These are phyloP conservation scores for Drosophila obscura DNA, from an alignment of 1,140 invertebrate species.

Conservation along the genomic window DNA sequence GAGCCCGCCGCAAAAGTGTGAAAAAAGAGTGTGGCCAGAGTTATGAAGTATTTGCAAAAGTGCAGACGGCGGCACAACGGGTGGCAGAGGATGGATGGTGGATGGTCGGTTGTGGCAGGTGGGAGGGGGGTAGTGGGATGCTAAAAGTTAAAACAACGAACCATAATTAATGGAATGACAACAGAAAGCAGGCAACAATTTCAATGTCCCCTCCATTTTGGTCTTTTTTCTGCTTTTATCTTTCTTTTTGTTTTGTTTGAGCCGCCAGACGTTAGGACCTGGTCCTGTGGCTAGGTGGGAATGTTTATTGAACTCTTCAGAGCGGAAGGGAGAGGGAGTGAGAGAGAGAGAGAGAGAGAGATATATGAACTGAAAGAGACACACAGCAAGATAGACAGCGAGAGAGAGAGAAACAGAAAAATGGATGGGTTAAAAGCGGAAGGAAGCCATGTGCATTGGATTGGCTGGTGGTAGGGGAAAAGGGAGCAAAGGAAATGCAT, in stretches of 20 bases:
- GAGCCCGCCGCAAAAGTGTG: background rate
- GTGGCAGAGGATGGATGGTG: background rate
- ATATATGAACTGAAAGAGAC: conserved; percentile 1
- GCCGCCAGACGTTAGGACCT: conserved; percentile 9
- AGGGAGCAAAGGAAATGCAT: conserved; percentile 64
- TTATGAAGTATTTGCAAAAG: conserved; percentile 73
- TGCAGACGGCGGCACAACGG: conserved; percentile 68
- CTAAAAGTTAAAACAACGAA: conserved; percentile 82
- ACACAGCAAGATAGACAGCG: background rate
- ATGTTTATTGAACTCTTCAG: conserved; percentile 62
- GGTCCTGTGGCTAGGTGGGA: conserved; percentile 32
- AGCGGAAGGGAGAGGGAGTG: conserved; percentile 7
- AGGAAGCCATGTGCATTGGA: conserved; percentile 33
- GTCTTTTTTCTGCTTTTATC: conserved; percentile 1
- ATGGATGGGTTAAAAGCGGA: conserved; percentile 36
- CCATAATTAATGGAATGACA: conserved; percentile 82
- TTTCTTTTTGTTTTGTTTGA: background rate
- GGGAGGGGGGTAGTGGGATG: conserved; percentile 25
- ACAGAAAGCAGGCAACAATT: conserved; percentile 80
- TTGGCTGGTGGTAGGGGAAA: conserved; percentile 23
- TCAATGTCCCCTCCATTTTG: conserved; percentile 44
- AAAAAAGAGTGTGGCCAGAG: conserved; percentile 50
- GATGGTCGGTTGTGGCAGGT: conserved; percentile 5
- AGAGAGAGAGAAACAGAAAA: conserved; percentile 12
- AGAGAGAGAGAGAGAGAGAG: conserved; percentile 29